Evolutionary conservation across 2,888 invertebrate species (phyloP).

Genomic region (Nemoura dubitans): DNA sequence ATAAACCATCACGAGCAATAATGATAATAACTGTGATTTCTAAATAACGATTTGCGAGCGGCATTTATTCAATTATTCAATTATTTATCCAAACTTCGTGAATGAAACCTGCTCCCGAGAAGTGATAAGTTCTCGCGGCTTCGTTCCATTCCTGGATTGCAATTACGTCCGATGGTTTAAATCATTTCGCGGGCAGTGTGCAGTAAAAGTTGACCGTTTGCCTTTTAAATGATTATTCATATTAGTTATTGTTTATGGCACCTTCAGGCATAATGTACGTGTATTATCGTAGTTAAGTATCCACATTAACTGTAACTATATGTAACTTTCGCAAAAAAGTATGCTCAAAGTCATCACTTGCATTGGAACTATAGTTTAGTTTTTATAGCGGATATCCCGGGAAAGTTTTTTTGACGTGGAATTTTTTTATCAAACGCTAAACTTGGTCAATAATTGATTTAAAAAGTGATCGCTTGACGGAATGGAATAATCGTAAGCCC

Average conservation of each 20-base stretch:
- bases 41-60: neutral
- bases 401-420: neutral
- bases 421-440: neutral
- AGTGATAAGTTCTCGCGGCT: neutral
- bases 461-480: neutral
- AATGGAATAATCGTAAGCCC: neutral
- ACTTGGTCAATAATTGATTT: neutral
- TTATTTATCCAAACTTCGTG: conserved; percentile 17
- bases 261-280: neutral
- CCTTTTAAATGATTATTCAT: neutral
- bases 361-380: neutral
- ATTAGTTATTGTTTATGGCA: neutral
- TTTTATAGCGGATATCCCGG: neutral
- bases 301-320: neutral
- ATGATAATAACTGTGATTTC: conserved; percentile 24
- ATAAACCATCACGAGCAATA: neutral
- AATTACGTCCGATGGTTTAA: neutral
- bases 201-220: neutral
- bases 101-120: neutral
- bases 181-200: neutral
- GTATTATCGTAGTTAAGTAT: neutral
- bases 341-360: neutral
- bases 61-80: conserved; percentile 18
- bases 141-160: neutral
- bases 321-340: neutral